Conservation (phyloP, 2,888 invertebrate genomes). For the Hydroisotoma schaefferi region DNA sequence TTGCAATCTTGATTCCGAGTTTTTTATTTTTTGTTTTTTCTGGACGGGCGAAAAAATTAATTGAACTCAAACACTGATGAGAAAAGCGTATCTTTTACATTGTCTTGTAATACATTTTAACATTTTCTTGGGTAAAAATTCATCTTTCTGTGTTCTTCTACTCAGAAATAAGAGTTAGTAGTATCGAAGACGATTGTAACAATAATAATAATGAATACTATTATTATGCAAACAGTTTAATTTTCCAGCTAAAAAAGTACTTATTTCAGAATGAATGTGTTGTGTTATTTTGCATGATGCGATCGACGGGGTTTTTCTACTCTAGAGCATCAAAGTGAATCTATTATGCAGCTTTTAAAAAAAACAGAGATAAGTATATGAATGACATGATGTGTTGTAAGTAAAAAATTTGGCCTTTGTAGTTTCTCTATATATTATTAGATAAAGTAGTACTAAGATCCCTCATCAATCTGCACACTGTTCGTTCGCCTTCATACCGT, state of each 20-base stretch:
- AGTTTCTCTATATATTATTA: conserved; percentile 7
- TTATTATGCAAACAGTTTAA: neutral
- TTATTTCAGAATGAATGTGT: neutral
- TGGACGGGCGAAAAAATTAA: conserved; percentile 45
- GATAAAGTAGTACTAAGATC: neutral
- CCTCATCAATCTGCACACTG: too few relatives aligned
- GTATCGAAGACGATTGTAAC: too few relatives aligned
- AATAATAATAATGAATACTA: neutral
- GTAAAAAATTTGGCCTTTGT: conserved; percentile 30
- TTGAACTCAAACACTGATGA: conserved; percentile 36
- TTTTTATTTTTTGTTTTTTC: conserved; percentile 15
- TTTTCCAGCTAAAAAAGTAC: neutral
- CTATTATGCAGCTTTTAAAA: neutral
- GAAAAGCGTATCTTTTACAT: conserved; percentile 39
- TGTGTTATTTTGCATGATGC: neutral
- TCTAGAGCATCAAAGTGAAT: neutral
- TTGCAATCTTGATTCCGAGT: conserved; percentile 19
- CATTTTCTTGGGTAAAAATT: neutral
- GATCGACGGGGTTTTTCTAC: too few relatives aligned
- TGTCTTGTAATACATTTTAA: conserved; percentile 19
- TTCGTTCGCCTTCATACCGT: neutral
- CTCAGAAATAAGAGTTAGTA: too few relatives aligned
- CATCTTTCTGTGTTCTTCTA: neutral
- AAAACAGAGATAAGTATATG: neutral
- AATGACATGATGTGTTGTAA: conserved; percentile 13